Conservation (phyloP, 2,888 invertebrate genomes). For the Spatulosminthurus flaviceps region DNA sequence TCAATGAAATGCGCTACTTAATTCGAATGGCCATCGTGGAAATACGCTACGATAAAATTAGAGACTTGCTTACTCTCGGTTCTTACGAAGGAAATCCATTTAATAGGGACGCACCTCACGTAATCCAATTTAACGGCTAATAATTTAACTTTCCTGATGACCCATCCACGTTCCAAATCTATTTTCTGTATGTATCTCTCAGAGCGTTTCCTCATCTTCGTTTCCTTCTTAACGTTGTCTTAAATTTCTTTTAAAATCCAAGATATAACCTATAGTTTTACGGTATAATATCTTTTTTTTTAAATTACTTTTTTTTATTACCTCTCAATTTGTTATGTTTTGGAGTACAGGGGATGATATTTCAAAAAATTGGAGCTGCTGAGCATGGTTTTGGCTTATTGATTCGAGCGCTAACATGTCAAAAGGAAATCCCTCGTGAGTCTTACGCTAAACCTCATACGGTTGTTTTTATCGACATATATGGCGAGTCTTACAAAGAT, state of each 20-base stretch:
- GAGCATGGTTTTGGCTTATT: conserved; percentile 58
- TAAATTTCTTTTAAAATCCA: background rate
- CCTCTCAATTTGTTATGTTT: too few species aligned
- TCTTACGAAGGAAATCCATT: conserved; percentile 55
- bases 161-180: background rate
- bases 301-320: too few species aligned
- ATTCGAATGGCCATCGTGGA: conserved; percentile 58
- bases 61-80: conserved; percentile 57
- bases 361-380: conserved; percentile 54
- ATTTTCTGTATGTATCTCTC: background rate
- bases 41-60: conserved; percentile 56
- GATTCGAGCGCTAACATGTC: conserved; percentile 56
- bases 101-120: conserved; percentile 45
- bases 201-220: too few species aligned
- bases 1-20: conserved; percentile 48
- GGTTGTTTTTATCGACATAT: conserved; percentile 56
- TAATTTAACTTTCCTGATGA: background rate
- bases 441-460: conserved; percentile 55
- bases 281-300: too few species aligned
- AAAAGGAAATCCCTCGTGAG: conserved; percentile 55
- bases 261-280: too few species aligned
- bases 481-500: conserved; percentile 40
- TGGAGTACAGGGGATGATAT: conserved; percentile 45
- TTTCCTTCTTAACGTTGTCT: background rate
- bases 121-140: conserved; percentile 10